These are phyloP conservation scores for Alaudala cheleensis DNA, from an alignment of 2,113 vertebrate species.

Conservation along the genomic window DNA sequence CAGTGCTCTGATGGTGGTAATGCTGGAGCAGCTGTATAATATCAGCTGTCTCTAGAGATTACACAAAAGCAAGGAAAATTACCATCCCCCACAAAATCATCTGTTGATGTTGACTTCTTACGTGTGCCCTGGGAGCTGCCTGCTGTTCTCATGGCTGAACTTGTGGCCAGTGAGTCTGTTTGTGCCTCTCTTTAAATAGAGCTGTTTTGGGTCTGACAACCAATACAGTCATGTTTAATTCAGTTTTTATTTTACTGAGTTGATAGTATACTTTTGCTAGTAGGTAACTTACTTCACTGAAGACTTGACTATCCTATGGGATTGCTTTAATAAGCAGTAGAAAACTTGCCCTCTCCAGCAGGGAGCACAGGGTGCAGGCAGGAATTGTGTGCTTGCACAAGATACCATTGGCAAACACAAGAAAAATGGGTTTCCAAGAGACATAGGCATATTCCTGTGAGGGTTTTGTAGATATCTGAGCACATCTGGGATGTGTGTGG, in stretches of 20 bases:
- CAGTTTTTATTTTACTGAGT: not conserved
- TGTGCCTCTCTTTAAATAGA: not conserved
- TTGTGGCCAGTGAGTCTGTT: not conserved
- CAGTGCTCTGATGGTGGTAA: not conserved
- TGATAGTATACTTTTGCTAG: not conserved
- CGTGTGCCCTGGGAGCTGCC: not conserved
- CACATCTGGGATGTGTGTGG: not conserved
- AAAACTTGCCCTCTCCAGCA: not conserved
- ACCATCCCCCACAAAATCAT: not conserved
- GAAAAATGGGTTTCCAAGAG: not conserved
- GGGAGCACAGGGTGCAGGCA: not conserved
- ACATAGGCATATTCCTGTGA: not conserved
- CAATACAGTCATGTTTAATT: not conserved
- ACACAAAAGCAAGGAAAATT: not conserved
- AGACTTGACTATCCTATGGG: not conserved
- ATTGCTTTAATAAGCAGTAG: not conserved
- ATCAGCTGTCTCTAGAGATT: not conserved
- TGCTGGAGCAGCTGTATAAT: not conserved
- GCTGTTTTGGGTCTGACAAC: not conserved
- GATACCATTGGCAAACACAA: not conserved
- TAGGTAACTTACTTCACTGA: not conserved
- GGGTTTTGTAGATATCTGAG: not conserved
- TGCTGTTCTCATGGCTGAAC: not conserved
- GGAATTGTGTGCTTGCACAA: not conserved
- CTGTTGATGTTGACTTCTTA: not conserved